These are phyloP conservation scores for Salvelinus sp. DNA, from an alignment of 2,113 vertebrate genomes.

Conservation along the genomic window DNA sequence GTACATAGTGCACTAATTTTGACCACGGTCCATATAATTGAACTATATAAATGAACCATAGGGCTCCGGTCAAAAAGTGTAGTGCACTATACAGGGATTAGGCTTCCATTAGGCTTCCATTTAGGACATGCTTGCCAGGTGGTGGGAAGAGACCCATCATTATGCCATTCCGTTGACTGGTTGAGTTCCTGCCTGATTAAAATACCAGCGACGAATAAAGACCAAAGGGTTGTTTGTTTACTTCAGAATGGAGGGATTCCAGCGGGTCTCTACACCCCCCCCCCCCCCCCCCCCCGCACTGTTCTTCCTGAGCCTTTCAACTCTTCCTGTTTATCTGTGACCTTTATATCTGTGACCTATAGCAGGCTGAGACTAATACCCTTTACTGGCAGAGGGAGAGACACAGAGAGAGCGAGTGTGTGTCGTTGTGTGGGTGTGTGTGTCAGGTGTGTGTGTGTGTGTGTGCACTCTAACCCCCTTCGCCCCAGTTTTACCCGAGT, in stretches of 20 bases:
- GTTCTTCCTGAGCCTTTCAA: slow-evolving; percentile 40
- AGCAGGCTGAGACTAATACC: background rate
- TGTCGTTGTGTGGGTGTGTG: too few species aligned
- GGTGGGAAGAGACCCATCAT: background rate
- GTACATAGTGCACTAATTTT: too few species aligned
- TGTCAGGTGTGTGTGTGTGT: too few species aligned
- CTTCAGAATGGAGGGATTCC: slow-evolving; percentile 20
- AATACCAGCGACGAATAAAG: background rate
- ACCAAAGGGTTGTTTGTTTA: slow-evolving; percentile 31
- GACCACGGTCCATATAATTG: too few species aligned
- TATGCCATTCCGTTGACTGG: background rate
- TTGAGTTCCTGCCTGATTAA: background rate
- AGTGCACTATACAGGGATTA: too few species aligned
- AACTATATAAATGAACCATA: too few species aligned
- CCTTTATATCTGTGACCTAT: slow-evolving; percentile 2
- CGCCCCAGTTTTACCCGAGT: too few species aligned
- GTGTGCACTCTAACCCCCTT: too few species aligned
- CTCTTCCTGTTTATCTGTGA: slow-evolving; percentile 51
- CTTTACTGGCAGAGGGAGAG: slow-evolving; percentile 13
- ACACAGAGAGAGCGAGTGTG: background rate
- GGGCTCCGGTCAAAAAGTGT: too few species aligned
- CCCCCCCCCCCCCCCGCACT: background rate
- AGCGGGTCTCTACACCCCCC: slow-evolving; percentile 4
- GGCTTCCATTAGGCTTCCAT: too few species aligned
- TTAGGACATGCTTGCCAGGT: too few species aligned